Conservation (phyloP, 1,140 invertebrate genomes). For the Trichogramma pretiosum region DNA sequence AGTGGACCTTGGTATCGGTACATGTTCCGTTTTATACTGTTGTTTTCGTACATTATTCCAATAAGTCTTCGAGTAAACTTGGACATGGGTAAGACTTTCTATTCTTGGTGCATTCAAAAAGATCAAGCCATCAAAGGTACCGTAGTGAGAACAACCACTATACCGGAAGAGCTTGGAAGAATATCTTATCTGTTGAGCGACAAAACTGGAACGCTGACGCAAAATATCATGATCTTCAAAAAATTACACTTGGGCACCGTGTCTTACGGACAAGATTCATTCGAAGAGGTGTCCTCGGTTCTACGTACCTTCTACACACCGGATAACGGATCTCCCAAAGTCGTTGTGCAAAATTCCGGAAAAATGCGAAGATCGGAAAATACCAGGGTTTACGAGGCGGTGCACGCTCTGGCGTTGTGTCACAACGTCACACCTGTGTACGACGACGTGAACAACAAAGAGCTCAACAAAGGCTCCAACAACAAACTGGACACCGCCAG, state of each 20-base stretch:
- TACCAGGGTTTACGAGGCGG: slow-evolving; percentile 79
- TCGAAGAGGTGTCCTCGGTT: slow-evolving; percentile 61
- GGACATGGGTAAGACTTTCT: slow-evolving; percentile 97
- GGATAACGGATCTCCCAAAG: slow-evolving; percentile 27
- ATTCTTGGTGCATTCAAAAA: slow-evolving; percentile 92
- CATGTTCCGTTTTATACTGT: slow-evolving; percentile 89
- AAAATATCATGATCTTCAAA: slow-evolving; percentile 98
- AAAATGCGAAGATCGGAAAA: slow-evolving; percentile 60
- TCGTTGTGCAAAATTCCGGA: slow-evolving; percentile 31
- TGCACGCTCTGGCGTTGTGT: slow-evolving; percentile 90
- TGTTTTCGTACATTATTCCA: slow-evolving; percentile 99
- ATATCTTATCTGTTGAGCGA: slow-evolving; percentile 94
- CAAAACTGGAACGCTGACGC: slow-evolving; percentile 97
- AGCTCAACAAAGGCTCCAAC: slow-evolving; percentile 8
- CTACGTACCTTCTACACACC: slow-evolving; percentile 40
- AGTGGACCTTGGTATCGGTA: slow-evolving; percentile 94
- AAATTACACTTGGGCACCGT: slow-evolving; percentile 86
- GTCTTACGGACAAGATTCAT: slow-evolving; percentile 77
- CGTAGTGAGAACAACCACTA: slow-evolving; percentile 96
- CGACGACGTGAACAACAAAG: slow-evolving; percentile 50
- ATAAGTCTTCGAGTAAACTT: slow-evolving; percentile 96
- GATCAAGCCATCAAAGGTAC: slow-evolving; percentile 90
- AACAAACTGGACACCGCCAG: slow-evolving; percentile 32
- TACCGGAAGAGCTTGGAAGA: slow-evolving; percentile 95
- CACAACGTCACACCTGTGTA: slow-evolving; percentile 99